Evolutionary conservation across 2,888 invertebrate species (phyloP), one percentile per base, ranked within the genome.

Genomic region (Luperina nickerlii): DNA sequence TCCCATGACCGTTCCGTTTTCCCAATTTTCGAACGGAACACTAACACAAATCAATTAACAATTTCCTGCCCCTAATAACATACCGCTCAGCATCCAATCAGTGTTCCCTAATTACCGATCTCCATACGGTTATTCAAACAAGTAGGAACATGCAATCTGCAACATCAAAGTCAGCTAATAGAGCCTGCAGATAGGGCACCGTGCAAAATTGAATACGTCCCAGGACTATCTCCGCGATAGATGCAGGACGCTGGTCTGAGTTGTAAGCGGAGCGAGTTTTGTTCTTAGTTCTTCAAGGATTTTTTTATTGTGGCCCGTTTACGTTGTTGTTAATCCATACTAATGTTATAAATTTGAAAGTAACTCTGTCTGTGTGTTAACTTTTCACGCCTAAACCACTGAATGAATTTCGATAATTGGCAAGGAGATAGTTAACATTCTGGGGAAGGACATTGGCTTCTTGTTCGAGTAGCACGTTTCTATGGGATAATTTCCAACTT

Each of bases 141-240:
- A 92, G 91, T 91, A 90, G 81, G 75, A 79, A 78, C 78, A 74
- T 79, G 81, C 89, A 87, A 88, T 89, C 87, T 88, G 76, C 82
- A 81, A 81, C 88, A 83, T 89, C 89, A 87, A 87, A 88, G 87
- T 86, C 82, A 91, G 93, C 95, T 96, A 96, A 96, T 96, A 96
- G 95, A 94, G 92, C 91, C 91, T 86, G 94, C 86, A 94, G 96
- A 95, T 95, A 95, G 94, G 91, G 94, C 93, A 91, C 94, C 93
- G 94, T 91, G 95, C 96, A 94, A 96, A 96, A 96, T 96, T 96
- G 96, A 96, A 96, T 96, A 96, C 94, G 95, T 95, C 95, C 95
- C 95, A 90, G 92, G 93, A 94, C 95, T 96, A 96, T 96, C 95
- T 96, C 94, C 92, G 91, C 95, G 93, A 94, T 94, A 95, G 96